These are phyloP conservation scores for Zhuqinia jingwanae DNA, from an alignment of 2,888 invertebrate genomes.

Conservation along the genomic window DNA sequence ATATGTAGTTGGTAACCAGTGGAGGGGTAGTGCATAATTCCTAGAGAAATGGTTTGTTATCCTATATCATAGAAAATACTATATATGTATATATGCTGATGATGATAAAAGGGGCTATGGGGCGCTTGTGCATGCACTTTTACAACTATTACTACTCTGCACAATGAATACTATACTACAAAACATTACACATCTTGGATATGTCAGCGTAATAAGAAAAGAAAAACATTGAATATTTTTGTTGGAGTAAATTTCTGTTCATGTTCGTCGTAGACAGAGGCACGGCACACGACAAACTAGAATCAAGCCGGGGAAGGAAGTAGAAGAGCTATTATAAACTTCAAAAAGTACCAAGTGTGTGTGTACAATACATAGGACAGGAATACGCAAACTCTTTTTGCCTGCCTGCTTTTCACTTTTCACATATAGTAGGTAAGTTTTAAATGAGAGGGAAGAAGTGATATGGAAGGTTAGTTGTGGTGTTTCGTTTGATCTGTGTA, in stretches of 20 bases:
- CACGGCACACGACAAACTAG: conserved; percentile 16
- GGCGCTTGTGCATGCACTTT: conserved; percentile 76
- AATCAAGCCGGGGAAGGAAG: conserved; percentile 35
- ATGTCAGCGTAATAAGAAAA: conserved; percentile 60
- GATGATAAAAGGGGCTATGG: conserved; percentile 56
- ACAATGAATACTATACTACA: conserved; percentile 33
- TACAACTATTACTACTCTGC: conserved; percentile 38
- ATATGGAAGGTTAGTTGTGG: conserved; percentile 43
- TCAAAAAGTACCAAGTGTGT: conserved; percentile 33
- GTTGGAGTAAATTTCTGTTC: conserved; percentile 20
- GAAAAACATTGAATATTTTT: conserved; percentile 37
- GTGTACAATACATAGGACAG: background rate
- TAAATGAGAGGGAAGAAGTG: conserved; percentile 53
- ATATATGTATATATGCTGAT: background rate
- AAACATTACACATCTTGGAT: conserved; percentile 66
- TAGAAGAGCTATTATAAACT: conserved; percentile 56
- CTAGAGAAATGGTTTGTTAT: conserved; percentile 1
- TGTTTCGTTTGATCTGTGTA: conserved; percentile 7
- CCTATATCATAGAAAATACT: background rate
- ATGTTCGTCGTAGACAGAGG: background rate
- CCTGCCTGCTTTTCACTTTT: conserved; percentile 16
- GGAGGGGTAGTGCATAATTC: conserved; percentile 26
- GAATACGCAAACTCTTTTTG: background rate
- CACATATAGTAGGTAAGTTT: background rate
- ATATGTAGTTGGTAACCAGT: background rate